A percentile compares a stretch with the other conserved stretches of the same genome.
These are phyloP conservation scores for Trichopria drosophilae DNA, from an alignment of 2,888 invertebrate genomes.

Conservation along the genomic window DNA sequence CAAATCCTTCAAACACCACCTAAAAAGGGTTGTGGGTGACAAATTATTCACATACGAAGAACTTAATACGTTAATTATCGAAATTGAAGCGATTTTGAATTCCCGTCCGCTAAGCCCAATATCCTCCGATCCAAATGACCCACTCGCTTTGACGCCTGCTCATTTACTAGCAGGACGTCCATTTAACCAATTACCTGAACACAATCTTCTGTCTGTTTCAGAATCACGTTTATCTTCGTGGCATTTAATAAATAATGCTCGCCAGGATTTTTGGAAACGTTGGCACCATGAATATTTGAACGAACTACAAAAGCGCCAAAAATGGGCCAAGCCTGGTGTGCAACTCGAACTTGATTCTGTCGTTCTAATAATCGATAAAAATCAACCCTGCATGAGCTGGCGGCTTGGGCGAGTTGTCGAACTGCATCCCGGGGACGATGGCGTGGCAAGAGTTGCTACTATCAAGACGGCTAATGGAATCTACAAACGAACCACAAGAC, in stretches of 20 bases:
- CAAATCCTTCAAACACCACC: conserved; percentile 36
- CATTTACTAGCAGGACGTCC: conserved; percentile 12
- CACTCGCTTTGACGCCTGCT: conserved; percentile 6
- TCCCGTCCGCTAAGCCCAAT: conserved; percentile 29
- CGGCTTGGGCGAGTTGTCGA: too few relatives aligned
- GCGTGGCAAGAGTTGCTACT: too few relatives aligned
- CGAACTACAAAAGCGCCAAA: conserved; percentile 28
- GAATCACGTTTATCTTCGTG: too few relatives aligned
- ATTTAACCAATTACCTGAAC: background rate
- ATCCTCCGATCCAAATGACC: too few relatives aligned
- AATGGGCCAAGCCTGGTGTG: conserved; percentile 34
- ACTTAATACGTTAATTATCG: conserved; percentile 20
- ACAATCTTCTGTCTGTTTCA: conserved; percentile 1
- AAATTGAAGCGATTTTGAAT: conserved; percentile 30
- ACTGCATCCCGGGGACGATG: too few relatives aligned
- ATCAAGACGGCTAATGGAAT: too few relatives aligned
- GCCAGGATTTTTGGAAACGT: conserved; percentile 33
- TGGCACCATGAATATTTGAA: conserved; percentile 34
- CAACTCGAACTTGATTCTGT: too few relatives aligned
- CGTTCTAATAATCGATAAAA: too few relatives aligned
- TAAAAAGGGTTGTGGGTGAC: conserved; percentile 30
- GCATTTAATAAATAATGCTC: conserved; percentile 16
- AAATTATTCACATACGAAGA: conserved; percentile 37
- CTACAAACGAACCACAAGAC: too few relatives aligned
- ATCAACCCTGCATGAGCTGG: too few relatives aligned